phyloP scores from a whole-genome alignment of 1,140 invertebrate genomes.

The Littorina saxatilis region DNA sequence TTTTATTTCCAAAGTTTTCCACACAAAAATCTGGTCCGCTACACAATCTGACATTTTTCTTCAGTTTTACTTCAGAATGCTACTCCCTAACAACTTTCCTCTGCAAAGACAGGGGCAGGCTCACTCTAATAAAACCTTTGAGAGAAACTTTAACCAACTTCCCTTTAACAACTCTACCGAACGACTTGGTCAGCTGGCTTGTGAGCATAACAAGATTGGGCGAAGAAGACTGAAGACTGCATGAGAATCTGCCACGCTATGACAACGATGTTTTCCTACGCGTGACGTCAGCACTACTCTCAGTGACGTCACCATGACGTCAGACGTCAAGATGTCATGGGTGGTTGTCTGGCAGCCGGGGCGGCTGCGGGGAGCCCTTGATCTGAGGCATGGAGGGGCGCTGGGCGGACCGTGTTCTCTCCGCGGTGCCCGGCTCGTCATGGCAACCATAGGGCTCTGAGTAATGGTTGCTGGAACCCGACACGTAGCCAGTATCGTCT shows the following conservation, averaged over 20 bases:
- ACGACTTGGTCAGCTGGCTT: background rate
- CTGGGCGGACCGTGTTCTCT: constrained; percentile 7
- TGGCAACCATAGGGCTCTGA: constrained; percentile 34
- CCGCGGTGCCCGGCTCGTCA: constrained; percentile 23
- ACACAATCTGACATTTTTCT: no score
- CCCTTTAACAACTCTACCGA: background rate
- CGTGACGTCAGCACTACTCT: background rate
- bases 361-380: constrained; percentile 32
- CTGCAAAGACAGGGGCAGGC: no score
- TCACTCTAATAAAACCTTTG: no score
- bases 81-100: no score
- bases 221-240: background rate
- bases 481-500: constrained; percentile 36
- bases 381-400: constrained; percentile 16
- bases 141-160: background rate
- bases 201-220: background rate
- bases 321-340: constrained; percentile 17
- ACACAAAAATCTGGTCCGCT: no score
- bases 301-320: background rate
- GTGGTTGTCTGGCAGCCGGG: constrained; percentile 34
- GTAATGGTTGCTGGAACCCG: constrained; percentile 36
- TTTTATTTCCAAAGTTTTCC: no score
- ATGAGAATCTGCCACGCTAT: background rate
- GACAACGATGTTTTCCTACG: no score
- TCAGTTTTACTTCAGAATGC: no score